Conservation (phyloP, 2,113 vertebrate species). For the Tychaedon coryphoeus region DNA sequence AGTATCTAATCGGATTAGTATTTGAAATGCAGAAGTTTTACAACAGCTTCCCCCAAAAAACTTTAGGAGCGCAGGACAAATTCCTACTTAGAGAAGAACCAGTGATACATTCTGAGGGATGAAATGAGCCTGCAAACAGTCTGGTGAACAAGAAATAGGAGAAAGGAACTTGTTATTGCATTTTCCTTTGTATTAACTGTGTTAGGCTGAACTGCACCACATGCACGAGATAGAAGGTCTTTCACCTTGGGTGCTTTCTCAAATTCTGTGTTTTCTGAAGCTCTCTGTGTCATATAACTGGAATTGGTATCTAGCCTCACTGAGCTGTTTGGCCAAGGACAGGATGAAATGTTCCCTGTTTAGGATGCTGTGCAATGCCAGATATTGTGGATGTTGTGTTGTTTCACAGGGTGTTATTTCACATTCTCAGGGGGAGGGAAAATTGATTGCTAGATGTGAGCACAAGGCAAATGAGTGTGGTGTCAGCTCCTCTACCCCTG, state of each 20-base stretch:
- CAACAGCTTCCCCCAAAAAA: neutral
- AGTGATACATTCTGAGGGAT: neutral
- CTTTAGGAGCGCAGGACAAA: neutral
- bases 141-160: neutral
- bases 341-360: neutral
- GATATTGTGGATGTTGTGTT: neutral
- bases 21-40: neutral
- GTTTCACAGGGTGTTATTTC: neutral
- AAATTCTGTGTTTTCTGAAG: neutral
- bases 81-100: neutral
- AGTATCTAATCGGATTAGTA: neutral
- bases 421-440: neutral
- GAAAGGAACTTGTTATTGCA: neutral
- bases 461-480: neutral
- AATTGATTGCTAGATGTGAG: neutral
- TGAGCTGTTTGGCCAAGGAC: neutral
- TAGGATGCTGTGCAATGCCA: neutral
- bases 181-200: neutral
- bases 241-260: neutral
- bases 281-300: neutral
- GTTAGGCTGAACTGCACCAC: neutral
- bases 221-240: neutral
- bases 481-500: neutral
- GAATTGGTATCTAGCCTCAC: neutral
- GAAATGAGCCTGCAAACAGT: neutral